Evolutionary conservation across 2,797 vertebrate genomes (phyloP).

Genomic region (Danio choprae): DNA sequence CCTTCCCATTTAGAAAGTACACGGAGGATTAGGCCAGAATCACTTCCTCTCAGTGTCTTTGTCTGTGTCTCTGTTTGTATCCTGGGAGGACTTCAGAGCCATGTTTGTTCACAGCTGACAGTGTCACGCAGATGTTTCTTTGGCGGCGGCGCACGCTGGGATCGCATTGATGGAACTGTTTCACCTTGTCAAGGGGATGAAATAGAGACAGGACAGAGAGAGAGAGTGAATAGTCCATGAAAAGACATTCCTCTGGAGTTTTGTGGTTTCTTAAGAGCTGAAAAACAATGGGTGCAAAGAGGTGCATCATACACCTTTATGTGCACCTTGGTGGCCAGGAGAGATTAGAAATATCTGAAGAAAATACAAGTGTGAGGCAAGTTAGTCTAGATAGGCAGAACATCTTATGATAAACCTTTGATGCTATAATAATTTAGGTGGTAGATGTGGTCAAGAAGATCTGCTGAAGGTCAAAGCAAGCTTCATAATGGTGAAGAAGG

Average conservation of each 20-base stretch:
- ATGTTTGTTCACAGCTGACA: slow-evolving; percentile 66
- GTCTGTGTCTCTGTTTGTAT: slow-evolving; percentile 66
- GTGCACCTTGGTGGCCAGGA: not conserved
- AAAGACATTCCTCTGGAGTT: slow-evolving; percentile 48
- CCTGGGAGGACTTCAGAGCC: slow-evolving; percentile 59
- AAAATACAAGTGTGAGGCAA: not conserved
- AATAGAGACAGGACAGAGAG: slow-evolving; percentile 46
- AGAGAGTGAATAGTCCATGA: slow-evolving; percentile 36
- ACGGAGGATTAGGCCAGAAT: slow-evolving; percentile 66
- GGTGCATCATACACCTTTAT: not conserved
- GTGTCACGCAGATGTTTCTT: slow-evolving; percentile 73
- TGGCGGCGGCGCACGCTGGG: slow-evolving; percentile 56
- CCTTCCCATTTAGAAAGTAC: slow-evolving; percentile 67
- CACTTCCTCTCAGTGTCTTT: slow-evolving; percentile 64
- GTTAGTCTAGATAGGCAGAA: not conserved
- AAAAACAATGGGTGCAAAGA: slow-evolving; percentile 14
- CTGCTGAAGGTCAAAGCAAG: too few relatives aligned
- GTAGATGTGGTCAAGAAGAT: too few relatives aligned
- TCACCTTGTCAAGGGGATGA: slow-evolving; percentile 76
- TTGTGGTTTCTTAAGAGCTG: slow-evolving; percentile 37
- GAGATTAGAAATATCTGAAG: slow-evolving; percentile 2
- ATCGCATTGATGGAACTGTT: slow-evolving; percentile 59
- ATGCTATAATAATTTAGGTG: too few relatives aligned
- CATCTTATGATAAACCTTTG: too few relatives aligned
- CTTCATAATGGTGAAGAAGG: too few relatives aligned